Percentiles rank a stretch among this genome's conserved stretches.
These are phyloP conservation scores for Tiliacea citrago DNA, from an alignment of 2,888 invertebrate genomes.

Conservation along the genomic window DNA sequence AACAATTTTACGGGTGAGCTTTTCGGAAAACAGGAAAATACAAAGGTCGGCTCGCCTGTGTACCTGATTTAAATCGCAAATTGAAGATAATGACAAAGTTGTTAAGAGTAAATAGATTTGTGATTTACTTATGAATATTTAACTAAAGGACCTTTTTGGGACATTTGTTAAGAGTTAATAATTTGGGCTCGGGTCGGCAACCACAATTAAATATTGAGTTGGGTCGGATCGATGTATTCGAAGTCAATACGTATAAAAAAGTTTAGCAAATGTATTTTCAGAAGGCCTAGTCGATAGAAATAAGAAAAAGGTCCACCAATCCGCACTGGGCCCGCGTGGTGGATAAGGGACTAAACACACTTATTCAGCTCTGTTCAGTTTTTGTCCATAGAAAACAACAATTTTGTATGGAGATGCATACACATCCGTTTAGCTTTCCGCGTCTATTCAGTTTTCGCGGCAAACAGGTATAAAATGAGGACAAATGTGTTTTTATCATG, in stretches of 20 bases:
- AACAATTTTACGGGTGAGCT: conserved; percentile 19
- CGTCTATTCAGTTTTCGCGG: no score
- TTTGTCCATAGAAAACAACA: no score
- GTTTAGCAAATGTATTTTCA: neutral
- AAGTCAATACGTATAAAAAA: conserved; percentile 5
- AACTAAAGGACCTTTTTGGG: conserved; percentile 40
- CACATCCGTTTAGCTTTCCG: no score
- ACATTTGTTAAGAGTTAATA: conserved; percentile 42
- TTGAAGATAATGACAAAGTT: conserved; percentile 54
- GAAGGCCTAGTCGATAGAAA: neutral
- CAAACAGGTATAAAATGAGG: no score
- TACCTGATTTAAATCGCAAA: conserved; percentile 60
- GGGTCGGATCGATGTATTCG: conserved; percentile 30
- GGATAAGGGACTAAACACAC: no score
- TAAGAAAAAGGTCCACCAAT: neutral
- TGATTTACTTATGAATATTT: conserved; percentile 60
- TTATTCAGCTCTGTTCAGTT: no score
- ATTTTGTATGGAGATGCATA: no score
- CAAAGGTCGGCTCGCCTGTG: conserved; percentile 10
- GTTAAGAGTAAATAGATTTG: conserved; percentile 55
- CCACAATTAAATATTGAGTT: conserved; percentile 55
- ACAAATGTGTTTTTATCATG: no score
- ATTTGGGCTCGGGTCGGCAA: conserved; percentile 40
- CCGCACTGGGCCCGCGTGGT: no score
- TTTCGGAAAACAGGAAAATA: conserved; percentile 22